These are phyloP conservation scores for Lissonota sp. DNA, from an alignment of 2,888 invertebrate genomes.

Conservation along the genomic window DNA sequence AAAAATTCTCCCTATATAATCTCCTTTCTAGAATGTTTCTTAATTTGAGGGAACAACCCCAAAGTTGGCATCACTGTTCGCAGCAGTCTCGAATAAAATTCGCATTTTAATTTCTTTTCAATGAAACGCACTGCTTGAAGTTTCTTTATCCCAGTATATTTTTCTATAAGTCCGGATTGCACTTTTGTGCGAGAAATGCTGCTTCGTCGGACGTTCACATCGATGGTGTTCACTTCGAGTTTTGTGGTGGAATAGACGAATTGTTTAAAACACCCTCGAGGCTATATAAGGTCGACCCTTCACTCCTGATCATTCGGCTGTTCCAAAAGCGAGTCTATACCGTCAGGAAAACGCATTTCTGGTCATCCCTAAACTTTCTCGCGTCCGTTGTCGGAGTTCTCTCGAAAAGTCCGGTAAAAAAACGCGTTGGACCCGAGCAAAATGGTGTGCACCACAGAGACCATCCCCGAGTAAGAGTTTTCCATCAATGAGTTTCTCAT, in stretches of 20 bases:
- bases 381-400: constrained; percentile 27
- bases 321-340: constrained; percentile 31
- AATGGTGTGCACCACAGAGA: constrained; percentile 4
- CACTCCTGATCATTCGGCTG: constrained; percentile 36
- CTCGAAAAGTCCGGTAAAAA: neutral
- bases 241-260: constrained; percentile 48
- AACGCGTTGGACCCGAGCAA: constrained; percentile 21
- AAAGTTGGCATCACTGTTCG: too few relatives aligned
- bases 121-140: too few relatives aligned
- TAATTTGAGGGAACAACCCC: too few relatives aligned
- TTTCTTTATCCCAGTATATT: too few relatives aligned
- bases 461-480: constrained; percentile 23
- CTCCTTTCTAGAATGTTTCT: too few relatives aligned
- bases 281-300: constrained; percentile 43
- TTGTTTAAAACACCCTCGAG: constrained; percentile 56
- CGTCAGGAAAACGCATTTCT: neutral
- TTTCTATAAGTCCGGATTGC: too few relatives aligned
- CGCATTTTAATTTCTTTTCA: too few relatives aligned
- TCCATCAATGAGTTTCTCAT: constrained; percentile 36
- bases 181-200: too few relatives aligned
- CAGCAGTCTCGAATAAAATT: too few relatives aligned
- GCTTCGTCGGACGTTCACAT: too few relatives aligned
- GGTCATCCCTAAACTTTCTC: constrained; percentile 48
- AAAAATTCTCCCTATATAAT: too few relatives aligned
- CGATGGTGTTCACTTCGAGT: constrained; percentile 6